A percentile compares a stretch with the other conserved stretches of the same genome.
phyloP scores from a whole-genome alignment of 1,140 invertebrate species.

The Monochamus saltuarius region DNA sequence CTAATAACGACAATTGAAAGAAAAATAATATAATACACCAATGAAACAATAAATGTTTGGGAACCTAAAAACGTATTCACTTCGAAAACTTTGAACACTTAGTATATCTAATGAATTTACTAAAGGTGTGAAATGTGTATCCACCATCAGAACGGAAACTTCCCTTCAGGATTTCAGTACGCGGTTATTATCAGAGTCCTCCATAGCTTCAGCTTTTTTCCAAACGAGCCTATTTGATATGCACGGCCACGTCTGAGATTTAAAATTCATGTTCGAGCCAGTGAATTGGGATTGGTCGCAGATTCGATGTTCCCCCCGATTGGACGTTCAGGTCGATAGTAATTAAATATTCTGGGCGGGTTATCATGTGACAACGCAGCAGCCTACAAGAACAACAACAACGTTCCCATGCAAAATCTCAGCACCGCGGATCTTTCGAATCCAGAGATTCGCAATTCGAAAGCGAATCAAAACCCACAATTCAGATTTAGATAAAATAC shows the following conservation, averaged over 20 bases:
- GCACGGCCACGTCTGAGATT: background rate
- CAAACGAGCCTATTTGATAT: background rate
- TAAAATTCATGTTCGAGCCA: constrained; percentile 1
- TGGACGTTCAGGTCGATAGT: constrained; percentile 7
- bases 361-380: constrained; percentile 1
- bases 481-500: too few species aligned
- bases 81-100: too few species aligned
- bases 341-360: constrained; percentile 34
- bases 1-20: too few species aligned
- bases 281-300: constrained; percentile 11
- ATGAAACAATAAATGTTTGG: too few species aligned
- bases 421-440: background rate
- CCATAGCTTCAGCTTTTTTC: background rate
- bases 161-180: background rate
- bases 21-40: too few species aligned
- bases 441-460: background rate
- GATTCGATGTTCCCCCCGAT: constrained; percentile 8
- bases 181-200: background rate
- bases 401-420: background rate
- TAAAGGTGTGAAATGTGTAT: too few species aligned
- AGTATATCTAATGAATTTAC: too few species aligned
- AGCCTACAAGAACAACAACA: background rate
- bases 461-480: too few species aligned
- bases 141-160: background rate
- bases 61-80: too few species aligned